phyloP scores from a whole-genome alignment of 2,888 invertebrate genomes.

The Platynereis dumerilii region DNA sequence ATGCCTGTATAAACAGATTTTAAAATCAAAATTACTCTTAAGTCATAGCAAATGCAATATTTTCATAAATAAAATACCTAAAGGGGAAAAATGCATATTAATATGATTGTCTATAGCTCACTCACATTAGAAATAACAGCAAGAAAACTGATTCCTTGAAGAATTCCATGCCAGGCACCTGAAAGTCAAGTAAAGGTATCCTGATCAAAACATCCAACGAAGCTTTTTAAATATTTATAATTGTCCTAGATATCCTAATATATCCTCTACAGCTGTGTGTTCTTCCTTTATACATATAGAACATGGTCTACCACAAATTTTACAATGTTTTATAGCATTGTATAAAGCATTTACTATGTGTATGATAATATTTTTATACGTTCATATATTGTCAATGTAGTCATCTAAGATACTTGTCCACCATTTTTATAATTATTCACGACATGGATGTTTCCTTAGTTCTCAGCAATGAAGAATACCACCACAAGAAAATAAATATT shows the following conservation, averaged over 20 bases:
- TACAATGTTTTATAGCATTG: too few relatives aligned
- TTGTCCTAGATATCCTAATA: too few relatives aligned
- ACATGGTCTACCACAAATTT: too few relatives aligned
- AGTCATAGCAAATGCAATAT: too few relatives aligned
- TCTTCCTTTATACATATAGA: not conserved
- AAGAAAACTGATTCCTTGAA: slow-evolving; percentile 89
- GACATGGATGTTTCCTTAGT: not conserved
- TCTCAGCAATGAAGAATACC: not conserved
- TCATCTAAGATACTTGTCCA: not conserved
- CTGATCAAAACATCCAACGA: not conserved
- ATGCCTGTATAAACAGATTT: slow-evolving; percentile 72
- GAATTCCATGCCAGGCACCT: slow-evolving; percentile 86
- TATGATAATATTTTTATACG: not conserved
- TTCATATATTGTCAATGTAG: not conserved
- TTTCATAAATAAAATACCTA: too few relatives aligned
- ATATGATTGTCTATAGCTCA: slow-evolving; percentile 32
- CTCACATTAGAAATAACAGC: slow-evolving; percentile 92
- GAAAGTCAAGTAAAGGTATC: slow-evolving; percentile 7
- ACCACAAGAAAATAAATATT: not conserved
- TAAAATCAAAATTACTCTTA: not conserved
- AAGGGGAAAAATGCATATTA: too few relatives aligned
- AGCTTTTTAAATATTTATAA: too few relatives aligned
- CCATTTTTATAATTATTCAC: not conserved
- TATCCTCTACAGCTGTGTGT: not conserved
- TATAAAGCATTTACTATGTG: not conserved